These are phyloP conservation scores for Pteronura brasiliensis DNA, from an alignment of 2,113 vertebrate genomes.

Conservation along the genomic window DNA sequence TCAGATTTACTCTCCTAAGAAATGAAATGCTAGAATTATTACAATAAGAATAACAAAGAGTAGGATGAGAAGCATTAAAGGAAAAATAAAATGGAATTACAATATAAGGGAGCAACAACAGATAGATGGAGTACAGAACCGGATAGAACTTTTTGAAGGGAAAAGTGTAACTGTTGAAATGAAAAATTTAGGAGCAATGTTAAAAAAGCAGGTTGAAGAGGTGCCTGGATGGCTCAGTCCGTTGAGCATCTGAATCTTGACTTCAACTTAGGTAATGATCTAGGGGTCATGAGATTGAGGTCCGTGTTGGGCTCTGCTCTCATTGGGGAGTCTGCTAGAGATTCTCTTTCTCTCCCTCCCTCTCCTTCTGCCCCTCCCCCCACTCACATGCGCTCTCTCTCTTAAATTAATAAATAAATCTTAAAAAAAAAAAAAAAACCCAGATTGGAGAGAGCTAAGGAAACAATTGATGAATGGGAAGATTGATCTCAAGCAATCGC, in stretches of 20 bases:
- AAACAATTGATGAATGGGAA: background rate
- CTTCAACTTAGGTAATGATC: background rate
- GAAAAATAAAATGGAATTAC: background rate
- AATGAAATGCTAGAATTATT: no score
- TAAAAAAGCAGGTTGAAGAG: background rate
- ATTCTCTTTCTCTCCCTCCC: background rate
- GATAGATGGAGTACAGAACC: background rate
- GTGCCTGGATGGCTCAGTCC: background rate
- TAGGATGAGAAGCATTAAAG: background rate
- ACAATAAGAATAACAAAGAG: background rate
- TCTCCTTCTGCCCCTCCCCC: background rate
- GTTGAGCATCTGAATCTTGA: background rate
- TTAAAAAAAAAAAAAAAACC: background rate
- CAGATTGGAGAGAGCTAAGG: background rate
- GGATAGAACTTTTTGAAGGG: background rate
- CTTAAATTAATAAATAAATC: background rate
- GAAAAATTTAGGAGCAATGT: background rate
- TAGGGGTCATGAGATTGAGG: background rate
- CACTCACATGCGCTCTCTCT: background rate
- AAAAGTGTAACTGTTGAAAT: background rate
- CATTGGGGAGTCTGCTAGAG: background rate
- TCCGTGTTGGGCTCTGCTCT: background rate
- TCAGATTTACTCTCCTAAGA: background rate
- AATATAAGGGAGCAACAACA: background rate
- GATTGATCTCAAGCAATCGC: background rate